Base-by-base conservation (phyloP, 92 coral and sea anemone genomes). In the Nematostella vectensis region DNA sequence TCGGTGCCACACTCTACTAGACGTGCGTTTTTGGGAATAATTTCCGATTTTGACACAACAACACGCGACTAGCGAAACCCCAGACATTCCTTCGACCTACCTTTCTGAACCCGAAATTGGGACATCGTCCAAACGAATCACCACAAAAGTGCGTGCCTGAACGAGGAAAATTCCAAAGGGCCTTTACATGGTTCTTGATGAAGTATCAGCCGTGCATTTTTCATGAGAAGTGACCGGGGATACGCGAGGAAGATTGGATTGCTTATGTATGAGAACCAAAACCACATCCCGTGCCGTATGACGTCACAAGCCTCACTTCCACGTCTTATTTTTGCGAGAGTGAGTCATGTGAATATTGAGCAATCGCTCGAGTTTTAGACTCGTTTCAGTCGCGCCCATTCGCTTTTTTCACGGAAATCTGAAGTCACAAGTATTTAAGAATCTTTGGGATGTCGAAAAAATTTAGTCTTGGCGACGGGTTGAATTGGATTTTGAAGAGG, bases 51-150 rank as follows among this genome's bases (percentile, higher is more conserved):
- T 45, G 51, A 45, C 51, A 45, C 23, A 45, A 45, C 51, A 45
- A 45, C 21, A 45, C 9, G 18, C 51, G 23, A 11, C 9, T 19
- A 45, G 21, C 12, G 17, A 45, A 11, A 4, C 23, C 9, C 12
- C 21, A 10, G 18, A 19, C 9, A 45, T 22, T 9, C 51, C 18
- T 33, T 33, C 40, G 15, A 33, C 89, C n/a, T 29, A 89, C 97
- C 97, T 80, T 82, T 85, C 69, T 89, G 87, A 12, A 89, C 95
- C 66, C 75, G 76, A 45, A 89, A 89, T 67, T 79, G 89, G 72
- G 96, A 86, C 96, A 83, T 82, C 25, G 17, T 59, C 49, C 59
- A 37, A 50, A 43, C 54, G 31, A 57, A 54, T 20, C 38, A 45
- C 71, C 58, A 15, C 38, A 25, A 48, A 28, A 63, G 56, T 19